Evolutionary conservation across 1,140 invertebrate species (phyloP).

Genomic region (Antheraea pernyi): DNA sequence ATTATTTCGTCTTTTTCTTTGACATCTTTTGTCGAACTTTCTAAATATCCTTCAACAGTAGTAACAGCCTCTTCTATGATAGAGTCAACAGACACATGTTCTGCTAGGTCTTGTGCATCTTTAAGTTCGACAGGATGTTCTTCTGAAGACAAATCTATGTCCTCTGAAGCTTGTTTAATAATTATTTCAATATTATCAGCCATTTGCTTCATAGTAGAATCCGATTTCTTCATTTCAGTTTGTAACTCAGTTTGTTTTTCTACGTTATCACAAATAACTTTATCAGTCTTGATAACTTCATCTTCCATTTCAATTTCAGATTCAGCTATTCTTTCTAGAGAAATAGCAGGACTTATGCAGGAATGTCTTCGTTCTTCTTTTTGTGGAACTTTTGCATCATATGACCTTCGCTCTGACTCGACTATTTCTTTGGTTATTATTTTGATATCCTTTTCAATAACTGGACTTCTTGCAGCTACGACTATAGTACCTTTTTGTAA

Average conservation of each 20-base stretch:
- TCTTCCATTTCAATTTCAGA: constrained; percentile 68
- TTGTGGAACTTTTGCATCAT: constrained; percentile 66
- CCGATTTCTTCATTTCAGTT: constrained; percentile 65
- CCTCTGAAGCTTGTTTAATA: constrained; percentile 73
- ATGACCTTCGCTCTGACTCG: constrained; percentile 66
- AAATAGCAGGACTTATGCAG: constrained; percentile 71
- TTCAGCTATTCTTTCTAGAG: constrained; percentile 70
- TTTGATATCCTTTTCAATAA: constrained; percentile 63
- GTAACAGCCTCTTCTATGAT: constrained; percentile 71
- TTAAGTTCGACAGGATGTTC: constrained; percentile 43
- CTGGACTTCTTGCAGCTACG: constrained; percentile 55
- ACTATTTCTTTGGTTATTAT: constrained; percentile 56
- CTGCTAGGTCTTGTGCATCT: constrained; percentile 45
- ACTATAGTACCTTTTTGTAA: constrained; percentile 62
- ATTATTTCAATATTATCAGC: constrained; percentile 77
- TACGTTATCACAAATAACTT: constrained; percentile 17
- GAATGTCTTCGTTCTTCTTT: constrained; percentile 72
- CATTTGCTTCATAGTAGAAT: constrained; percentile 75
- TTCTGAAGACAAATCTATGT: constrained; percentile 64
- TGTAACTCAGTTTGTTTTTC: constrained; percentile 28
- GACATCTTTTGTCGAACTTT: constrained; percentile 44
- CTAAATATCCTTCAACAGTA: constrained; percentile 63
- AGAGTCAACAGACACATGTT: constrained; percentile 65
- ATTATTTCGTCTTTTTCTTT: constrained; percentile 42
- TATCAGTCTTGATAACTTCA: constrained; percentile 38